These are phyloP conservation scores for Hetaerina titia DNA, from an alignment of 2,888 invertebrate species.

Conservation along the genomic window DNA sequence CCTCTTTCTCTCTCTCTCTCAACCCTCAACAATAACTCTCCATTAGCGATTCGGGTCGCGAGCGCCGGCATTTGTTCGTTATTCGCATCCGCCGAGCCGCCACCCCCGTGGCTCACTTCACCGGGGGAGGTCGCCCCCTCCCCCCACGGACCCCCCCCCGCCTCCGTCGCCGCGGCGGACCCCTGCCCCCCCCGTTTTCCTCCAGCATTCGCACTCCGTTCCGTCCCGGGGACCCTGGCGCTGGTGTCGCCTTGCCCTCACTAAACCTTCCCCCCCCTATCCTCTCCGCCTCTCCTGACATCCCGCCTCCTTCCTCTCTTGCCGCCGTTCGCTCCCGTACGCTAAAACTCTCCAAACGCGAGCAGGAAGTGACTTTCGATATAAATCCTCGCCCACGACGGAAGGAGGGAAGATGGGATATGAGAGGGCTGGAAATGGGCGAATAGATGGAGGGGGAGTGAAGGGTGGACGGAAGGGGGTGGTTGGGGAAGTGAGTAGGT, in stretches of 20 bases:
- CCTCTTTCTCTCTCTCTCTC: neutral
- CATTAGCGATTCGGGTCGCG: constrained; percentile 66
- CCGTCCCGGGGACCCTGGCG: neutral
- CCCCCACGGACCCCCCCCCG: too few species aligned
- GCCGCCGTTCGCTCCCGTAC: too few species aligned
- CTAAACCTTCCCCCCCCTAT: neutral
- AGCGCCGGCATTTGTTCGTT: constrained; percentile 46
- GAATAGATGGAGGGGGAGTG: neutral
- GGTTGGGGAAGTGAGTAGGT: too few species aligned
- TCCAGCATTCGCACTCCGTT: too few species aligned
- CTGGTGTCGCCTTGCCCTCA: neutral
- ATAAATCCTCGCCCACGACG: constrained; percentile 42
- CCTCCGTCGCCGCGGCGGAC: too few species aligned
- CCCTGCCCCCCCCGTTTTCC: too few species aligned
- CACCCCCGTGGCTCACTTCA: neutral
- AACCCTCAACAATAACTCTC: constrained; percentile 52
- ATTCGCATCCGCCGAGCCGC: neutral
- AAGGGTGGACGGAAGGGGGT: too few species aligned
- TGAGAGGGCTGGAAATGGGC: neutral
- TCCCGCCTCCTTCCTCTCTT: too few species aligned
- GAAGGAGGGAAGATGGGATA: neutral
- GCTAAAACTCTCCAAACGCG: neutral
- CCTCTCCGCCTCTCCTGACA: neutral
- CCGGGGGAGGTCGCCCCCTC: neutral
- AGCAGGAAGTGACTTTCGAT: constrained; percentile 56